A percentile compares a stretch with the other conserved stretches of the same genome.
These are phyloP conservation scores for Epirrita christyi DNA, from an alignment of 2,888 invertebrate genomes.

Conservation along the genomic window DNA sequence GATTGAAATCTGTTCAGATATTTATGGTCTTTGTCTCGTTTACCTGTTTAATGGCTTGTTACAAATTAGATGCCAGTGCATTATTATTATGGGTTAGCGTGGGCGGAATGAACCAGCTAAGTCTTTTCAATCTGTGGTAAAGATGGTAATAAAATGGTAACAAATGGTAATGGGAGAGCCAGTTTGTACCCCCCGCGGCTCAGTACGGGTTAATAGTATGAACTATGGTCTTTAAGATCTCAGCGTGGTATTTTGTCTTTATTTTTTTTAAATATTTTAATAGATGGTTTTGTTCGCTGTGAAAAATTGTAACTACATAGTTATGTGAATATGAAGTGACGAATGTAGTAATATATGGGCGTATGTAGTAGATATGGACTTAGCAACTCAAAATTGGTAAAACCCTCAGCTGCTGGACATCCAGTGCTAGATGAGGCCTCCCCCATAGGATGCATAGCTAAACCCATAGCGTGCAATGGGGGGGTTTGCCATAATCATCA, in stretches of 20 bases:
- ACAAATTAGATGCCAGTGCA: not conserved
- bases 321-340: not conserved
- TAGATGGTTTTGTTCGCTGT: slow-evolving; percentile 31
- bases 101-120: slow-evolving; percentile 18
- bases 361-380: no score
- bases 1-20: no score
- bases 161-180: slow-evolving; percentile 53
- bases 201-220: slow-evolving; percentile 36
- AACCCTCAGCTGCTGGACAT: not conserved
- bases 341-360: not conserved
- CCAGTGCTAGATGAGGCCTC: no score
- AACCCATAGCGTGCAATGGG: no score
- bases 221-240: slow-evolving; percentile 32
- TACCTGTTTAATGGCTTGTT: not conserved
- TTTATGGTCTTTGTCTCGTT: no score
- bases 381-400: no score
- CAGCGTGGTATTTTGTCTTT: slow-evolving; percentile 34
- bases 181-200: slow-evolving; percentile 38
- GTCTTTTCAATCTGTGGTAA: slow-evolving; percentile 11
- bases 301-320: slow-evolving; percentile 20
- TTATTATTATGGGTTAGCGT: not conserved
- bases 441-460: no score
- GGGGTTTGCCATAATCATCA: no score
- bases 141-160: slow-evolving; percentile 59
- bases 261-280: slow-evolving; percentile 35